Percentiles rank a stretch among this genome's conserved stretches.
Conservation (phyloP, 2,797 vertebrate species). For the Megalops cyprinoides region DNA sequence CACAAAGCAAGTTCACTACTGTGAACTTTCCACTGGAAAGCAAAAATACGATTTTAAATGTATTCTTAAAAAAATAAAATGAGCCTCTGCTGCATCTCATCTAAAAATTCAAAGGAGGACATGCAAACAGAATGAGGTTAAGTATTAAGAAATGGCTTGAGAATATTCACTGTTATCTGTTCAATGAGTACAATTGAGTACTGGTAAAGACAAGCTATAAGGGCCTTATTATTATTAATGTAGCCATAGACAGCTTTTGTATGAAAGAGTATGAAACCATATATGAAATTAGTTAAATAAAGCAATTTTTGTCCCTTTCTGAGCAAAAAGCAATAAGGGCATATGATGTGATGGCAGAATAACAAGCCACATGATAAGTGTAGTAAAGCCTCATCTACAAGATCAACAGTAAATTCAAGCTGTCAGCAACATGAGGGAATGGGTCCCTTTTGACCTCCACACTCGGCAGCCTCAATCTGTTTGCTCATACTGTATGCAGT, state of each 20-base stretch:
- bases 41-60: not conserved
- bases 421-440: conserved; percentile 62
- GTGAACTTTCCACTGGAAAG: not conserved
- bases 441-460: conserved; percentile 63
- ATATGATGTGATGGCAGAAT: conserved; percentile 53
- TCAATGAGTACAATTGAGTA: conserved; percentile 50
- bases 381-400: conserved; percentile 55
- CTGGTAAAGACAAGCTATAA: conserved; percentile 45
- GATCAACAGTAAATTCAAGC: conserved; percentile 75
- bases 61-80: not conserved
- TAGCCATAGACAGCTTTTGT: conserved; percentile 41
- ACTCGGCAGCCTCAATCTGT: conserved; percentile 38
- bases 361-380: conserved; percentile 67
- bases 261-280: conserved; percentile 56
- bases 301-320: conserved; percentile 51
- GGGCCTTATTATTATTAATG: conserved; percentile 65
- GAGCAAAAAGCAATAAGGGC: conserved; percentile 37
- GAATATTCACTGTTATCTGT: conserved; percentile 38
- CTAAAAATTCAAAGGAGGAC: not conserved
- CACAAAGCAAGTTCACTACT: not conserved
- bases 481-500: conserved; percentile 19
- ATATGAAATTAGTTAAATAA: conserved; percentile 53
- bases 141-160: conserved; percentile 4
- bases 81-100: not conserved
- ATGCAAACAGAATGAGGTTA: conserved; percentile 17